These are phyloP conservation scores for Tipula confusa DNA, from an alignment of 2,888 invertebrate genomes.

Conservation along the genomic window DNA sequence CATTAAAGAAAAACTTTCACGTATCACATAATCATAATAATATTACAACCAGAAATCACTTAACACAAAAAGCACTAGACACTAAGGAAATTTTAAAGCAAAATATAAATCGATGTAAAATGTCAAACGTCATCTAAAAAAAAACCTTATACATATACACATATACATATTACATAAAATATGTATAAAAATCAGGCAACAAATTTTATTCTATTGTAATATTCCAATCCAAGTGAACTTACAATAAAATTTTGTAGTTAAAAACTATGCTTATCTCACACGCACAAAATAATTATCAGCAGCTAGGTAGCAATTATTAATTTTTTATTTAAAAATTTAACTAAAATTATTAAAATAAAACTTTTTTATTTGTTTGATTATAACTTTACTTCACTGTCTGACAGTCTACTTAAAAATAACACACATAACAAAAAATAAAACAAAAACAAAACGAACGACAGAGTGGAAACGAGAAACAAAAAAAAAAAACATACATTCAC, in stretches of 20 bases:
- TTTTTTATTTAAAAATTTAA: background rate
- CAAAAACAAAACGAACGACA: background rate
- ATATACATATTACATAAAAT: background rate
- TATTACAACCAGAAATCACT: background rate
- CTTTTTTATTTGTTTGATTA: background rate
- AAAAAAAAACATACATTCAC: background rate
- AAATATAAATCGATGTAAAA: background rate
- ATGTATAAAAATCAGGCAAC: background rate
- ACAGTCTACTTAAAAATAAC: background rate
- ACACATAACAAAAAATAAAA: background rate
- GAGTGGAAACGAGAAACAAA: background rate
- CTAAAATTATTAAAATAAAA: background rate
- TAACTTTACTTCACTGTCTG: conserved; percentile 12
- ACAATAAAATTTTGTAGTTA: background rate
- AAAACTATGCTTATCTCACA: background rate
- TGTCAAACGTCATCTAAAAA: conserved; percentile 21
- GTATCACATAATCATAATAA: background rate
- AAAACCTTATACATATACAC: no score
- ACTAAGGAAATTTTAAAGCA: background rate
- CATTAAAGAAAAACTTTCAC: conserved; percentile 20
- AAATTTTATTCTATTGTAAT: background rate
- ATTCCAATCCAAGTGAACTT: background rate
- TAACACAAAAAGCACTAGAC: background rate
- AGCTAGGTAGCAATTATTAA: background rate
- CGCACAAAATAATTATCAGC: background rate